Evolutionary conservation across 2,888 invertebrate species (phyloP), one percentile per base, ranked within the genome.

Genomic region (Stegophylla sp.): DNA sequence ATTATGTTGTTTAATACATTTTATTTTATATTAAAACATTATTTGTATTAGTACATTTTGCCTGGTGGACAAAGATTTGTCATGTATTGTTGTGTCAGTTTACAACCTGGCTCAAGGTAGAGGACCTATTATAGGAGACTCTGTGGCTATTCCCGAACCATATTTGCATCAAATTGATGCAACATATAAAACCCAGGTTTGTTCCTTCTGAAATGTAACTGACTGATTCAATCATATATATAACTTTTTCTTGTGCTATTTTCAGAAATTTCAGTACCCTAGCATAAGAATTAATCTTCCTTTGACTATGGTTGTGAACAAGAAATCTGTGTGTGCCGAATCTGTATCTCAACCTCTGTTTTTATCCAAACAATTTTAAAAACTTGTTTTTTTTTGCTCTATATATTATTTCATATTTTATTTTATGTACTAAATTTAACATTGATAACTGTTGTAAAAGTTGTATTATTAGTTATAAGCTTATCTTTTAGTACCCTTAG

Each of bases 81-180:
- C 88, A 1, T 93, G 94, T 85, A 87, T 92, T 69, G 90, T 91
- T 26, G 94, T 95, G 82, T 93, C 93, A 0, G 91, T 95, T 66
- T 96, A 94, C 87, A 95, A 96, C 88, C 89, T 94, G 87, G 93
- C 93, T 10, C 90, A 91, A 85, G 93, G 93, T 0, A 91, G 91
- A 85, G 95, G 95, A 61, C 92, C 93, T 75, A 93, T 93, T 83
- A 93, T 95, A 82, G 95, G 95, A 1, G 94, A 96, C 88, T 90
- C 92, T 43, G 92, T 96, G 17, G 92, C 93, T 12, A 90, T 95
- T 84, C 93, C 94, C 0, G 93, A 93, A 85, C 95, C 95, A 0
- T 89, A 87, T 84, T 86, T 93, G 56, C 88, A 89, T 53, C 86
- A 88, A 76, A 90, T 93, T 41, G 86, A 89, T 83, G 89, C 92